Evolutionary conservation across 2,113 vertebrate species (phyloP).

Genomic region (Egretta garzetta): DNA sequence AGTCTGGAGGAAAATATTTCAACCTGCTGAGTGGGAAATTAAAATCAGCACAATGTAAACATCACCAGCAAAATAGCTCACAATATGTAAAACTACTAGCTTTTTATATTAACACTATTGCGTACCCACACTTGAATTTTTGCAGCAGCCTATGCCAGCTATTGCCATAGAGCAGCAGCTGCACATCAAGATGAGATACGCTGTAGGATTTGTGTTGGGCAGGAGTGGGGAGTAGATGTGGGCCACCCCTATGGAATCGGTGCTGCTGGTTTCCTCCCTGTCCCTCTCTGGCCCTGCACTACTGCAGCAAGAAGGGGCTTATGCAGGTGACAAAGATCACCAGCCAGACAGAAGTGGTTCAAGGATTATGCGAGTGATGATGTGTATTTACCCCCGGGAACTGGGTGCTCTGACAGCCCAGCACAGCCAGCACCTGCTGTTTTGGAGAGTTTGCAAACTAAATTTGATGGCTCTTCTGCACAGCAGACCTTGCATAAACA

Average conservation of each 20-base stretch:
- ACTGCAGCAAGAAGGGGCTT: neutral
- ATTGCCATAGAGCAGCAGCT: neutral
- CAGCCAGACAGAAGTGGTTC: neutral
- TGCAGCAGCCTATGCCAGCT: neutral
- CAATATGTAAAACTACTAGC: neutral
- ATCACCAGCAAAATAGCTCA: neutral
- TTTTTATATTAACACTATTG: neutral
- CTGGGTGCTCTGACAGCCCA: neutral
- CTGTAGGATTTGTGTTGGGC: neutral
- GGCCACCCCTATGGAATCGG: neutral
- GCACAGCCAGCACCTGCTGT: conserved; percentile 18
- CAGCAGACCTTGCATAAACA: conserved; percentile 25
- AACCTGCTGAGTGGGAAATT: conserved; percentile 41
- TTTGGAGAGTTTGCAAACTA: neutral
- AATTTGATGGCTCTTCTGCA: neutral
- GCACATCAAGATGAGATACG: neutral
- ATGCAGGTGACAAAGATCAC: neutral
- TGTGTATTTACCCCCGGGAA: accelerated
- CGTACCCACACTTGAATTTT: neutral
- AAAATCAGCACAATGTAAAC: conserved; percentile 16
- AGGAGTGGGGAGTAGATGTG: neutral
- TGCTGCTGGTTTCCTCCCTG: neutral
- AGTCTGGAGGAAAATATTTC: conserved; percentile 26
- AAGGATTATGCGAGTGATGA: neutral
- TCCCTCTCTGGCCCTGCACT: neutral